Evolutionary conservation across 2,113 vertebrate species (phyloP).

Genomic region (Salvelinus sp.): DNA sequence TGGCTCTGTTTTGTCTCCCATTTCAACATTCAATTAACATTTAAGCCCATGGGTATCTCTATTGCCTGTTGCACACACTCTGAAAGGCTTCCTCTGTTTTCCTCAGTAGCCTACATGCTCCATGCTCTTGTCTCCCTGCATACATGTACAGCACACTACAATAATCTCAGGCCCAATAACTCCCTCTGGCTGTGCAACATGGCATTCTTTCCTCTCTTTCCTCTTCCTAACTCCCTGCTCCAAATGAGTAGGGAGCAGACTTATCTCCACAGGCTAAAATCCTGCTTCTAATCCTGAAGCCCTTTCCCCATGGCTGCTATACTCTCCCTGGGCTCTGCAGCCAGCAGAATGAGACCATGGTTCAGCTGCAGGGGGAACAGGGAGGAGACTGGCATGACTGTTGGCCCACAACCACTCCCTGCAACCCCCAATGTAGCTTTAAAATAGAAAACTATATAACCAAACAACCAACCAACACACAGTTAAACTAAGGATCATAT

Average conservation of each 20-base stretch:
- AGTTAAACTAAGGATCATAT: too few species aligned
- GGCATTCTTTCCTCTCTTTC: slow-evolving; percentile 2
- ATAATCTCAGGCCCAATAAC: not conserved
- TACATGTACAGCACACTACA: not conserved
- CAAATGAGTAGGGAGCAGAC: not conserved
- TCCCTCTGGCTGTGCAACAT: slow-evolving; percentile 7
- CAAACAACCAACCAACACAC: too few species aligned
- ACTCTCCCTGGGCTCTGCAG: not conserved
- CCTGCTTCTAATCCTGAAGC: not conserved
- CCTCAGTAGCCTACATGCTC: not conserved
- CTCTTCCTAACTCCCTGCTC: not conserved
- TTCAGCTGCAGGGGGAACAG: not conserved
- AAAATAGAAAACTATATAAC: too few species aligned
- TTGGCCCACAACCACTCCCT: not conserved
- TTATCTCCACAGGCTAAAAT: not conserved
- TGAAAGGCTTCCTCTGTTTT: not conserved
- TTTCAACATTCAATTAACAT: not conserved
- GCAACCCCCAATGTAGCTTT: not conserved
- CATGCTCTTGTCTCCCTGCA: not conserved
- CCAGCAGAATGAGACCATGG: not conserved
- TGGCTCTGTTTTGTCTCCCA: not conserved
- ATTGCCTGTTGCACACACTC: not conserved
- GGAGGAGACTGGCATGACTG: not conserved
- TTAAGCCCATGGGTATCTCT: not conserved
- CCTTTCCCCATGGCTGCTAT: not conserved